Conservation (phyloP, 1,140 invertebrate genomes). For the Galleria mellonella region DNA sequence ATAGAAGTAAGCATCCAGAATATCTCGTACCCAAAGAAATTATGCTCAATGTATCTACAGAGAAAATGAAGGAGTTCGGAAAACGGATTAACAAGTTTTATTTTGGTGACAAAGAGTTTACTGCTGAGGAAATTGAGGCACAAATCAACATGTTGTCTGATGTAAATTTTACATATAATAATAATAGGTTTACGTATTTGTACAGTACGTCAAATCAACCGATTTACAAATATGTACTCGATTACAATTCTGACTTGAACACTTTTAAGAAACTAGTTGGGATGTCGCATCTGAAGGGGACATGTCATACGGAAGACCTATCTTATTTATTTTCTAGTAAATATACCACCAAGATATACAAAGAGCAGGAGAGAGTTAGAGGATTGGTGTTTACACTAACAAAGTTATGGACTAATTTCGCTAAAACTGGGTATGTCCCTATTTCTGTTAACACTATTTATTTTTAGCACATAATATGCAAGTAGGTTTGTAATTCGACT, state of each 20-base stretch:
- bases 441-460: neutral
- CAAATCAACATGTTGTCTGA: no score
- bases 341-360: slow-evolving; percentile 16
- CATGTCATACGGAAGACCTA: slow-evolving; percentile 57
- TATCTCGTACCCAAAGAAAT: slow-evolving; percentile 35
- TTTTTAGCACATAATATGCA: neutral
- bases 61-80: slow-evolving; percentile 18
- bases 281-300: slow-evolving; percentile 16
- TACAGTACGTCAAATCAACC: slow-evolving; percentile 38
- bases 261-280: slow-evolving; percentile 18
- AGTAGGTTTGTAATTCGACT: neutral
- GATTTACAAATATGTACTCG: slow-evolving; percentile 46
- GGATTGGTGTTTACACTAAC: slow-evolving; percentile 40
- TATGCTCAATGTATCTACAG: slow-evolving; percentile 23
- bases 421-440: slow-evolving; percentile 47
- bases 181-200: slow-evolving; percentile 27
- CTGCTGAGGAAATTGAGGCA: slow-evolving; percentile 3
- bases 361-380: no score
- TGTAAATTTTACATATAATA: neutral
- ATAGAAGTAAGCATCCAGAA: slow-evolving; percentile 23
- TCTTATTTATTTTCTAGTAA: slow-evolving; percentile 48
- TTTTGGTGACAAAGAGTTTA: slow-evolving; percentile 22
- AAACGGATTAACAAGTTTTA: slow-evolving; percentile 27
- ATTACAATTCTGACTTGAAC: slow-evolving; percentile 36
- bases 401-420: slow-evolving; percentile 61